Conservation (phyloP, 2,113 vertebrate genomes). For the Sterrhoptilus dennistouni region DNA sequence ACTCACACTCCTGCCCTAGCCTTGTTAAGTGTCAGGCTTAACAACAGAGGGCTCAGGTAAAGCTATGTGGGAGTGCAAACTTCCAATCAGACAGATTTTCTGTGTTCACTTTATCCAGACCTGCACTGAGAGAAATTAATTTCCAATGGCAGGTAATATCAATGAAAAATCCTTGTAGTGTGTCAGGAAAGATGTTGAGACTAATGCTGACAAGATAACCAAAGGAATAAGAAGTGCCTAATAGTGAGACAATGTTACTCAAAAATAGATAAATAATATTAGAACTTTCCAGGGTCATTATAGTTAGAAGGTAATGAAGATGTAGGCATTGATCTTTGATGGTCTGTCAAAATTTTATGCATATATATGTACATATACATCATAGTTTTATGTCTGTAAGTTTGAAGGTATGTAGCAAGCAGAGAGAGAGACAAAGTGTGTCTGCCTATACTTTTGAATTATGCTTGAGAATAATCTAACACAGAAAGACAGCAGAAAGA, state of each 20-base stretch:
- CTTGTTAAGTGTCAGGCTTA: neutral
- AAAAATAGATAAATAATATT: neutral
- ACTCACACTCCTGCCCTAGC: neutral
- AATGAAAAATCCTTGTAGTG: neutral
- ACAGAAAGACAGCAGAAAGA: neutral
- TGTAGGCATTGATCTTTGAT: neutral
- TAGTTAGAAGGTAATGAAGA: neutral
- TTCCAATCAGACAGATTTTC: neutral
- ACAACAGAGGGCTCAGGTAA: neutral
- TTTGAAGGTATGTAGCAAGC: neutral
- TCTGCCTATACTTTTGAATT: neutral
- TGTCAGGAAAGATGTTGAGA: neutral
- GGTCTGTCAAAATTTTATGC: neutral
- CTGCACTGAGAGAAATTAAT: neutral
- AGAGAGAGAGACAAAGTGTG: neutral
- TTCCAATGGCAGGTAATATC: neutral
- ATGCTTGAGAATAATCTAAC: neutral
- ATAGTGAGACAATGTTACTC: neutral
- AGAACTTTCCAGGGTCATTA: neutral
- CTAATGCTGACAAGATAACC: neutral
- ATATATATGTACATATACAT: neutral
- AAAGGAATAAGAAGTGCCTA: neutral
- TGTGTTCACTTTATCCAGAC: neutral
- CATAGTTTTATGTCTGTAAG: neutral
- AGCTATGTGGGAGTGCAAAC: neutral